Base-by-base conservation (phyloP, 2,113 vertebrate genomes). In the Trogon melanurus region DNA sequence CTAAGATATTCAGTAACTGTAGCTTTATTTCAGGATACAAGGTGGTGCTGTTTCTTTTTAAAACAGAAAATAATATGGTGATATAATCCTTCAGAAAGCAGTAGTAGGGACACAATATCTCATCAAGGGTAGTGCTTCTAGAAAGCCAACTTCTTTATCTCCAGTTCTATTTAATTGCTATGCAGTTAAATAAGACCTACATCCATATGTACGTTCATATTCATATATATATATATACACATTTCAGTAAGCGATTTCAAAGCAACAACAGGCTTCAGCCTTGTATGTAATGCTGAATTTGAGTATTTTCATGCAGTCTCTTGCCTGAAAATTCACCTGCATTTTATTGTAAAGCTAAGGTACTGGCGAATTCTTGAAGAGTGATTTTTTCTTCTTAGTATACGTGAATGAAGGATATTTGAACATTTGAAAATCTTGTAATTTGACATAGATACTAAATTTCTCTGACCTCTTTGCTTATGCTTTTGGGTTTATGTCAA, bases 1-100 rank as follows among this genome's bases (percentile, higher is more conserved):
- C 23, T 66, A 79, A 94, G 62, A 75, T 61, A 32, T 10, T 91
- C 51, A 93, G 73, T 69, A 81, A 65, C n/a, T 97, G 97, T 97
- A 98, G 83, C 70, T 95, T 95, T 95, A 86, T 65, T 97, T 98
- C 69, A 97, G 89, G 91, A 97, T 97, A 96, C 97, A 97, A 97
- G 97, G 95, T 97, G 97, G 97, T 98, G 98, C 97, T 98, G 91
- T 97, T 98, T 97, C 96, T 95, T 98, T 96, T 96, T 89, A 65
- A 80, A 98, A 97, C 93, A 64, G 90, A 92, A 96, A 92, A 78
- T 64, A 74, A 26, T 25, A 8, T 79, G 32, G 71, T 91, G 20
- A 78, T 88, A 29, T 48, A 36, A 90, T 87, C 18, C 56, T 65
- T 54, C 34, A 71, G 61, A 76, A 92, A 89, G 47, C 74, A 88